Evolutionary conservation across 2,797 vertebrate species (phyloP).

Genomic region (Luscinia megarhynchos): DNA sequence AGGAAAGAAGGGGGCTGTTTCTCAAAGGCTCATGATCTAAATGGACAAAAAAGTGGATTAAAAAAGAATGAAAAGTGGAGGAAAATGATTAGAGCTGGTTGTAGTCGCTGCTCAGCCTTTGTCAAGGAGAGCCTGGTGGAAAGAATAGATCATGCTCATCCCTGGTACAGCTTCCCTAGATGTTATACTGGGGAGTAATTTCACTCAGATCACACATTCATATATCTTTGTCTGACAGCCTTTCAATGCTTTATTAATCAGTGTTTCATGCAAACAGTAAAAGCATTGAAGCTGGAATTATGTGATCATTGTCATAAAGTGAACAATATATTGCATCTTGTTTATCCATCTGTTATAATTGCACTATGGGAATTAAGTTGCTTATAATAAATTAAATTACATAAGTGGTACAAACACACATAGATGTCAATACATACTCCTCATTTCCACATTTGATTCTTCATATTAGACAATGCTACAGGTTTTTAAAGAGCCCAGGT

Average conservation of each 20-base stretch:
- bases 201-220: background rate
- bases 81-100: background rate
- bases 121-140: background rate
- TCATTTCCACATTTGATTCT: background rate
- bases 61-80: background rate
- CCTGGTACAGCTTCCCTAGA: background rate
- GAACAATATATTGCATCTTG: conserved; percentile 59
- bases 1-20: background rate
- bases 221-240: background rate
- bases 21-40: background rate
- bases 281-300: conserved; percentile 56
- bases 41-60: background rate
- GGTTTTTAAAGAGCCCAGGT: background rate
- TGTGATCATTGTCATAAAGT: conserved; percentile 47
- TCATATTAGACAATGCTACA: background rate
- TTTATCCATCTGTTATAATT: conserved; percentile 65
- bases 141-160: background rate
- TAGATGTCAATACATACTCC: conserved; percentile 11
- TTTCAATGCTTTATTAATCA: conserved; percentile 42
- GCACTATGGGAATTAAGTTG: conserved; percentile 39
- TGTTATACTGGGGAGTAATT: background rate
- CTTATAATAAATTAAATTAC: conserved; percentile 50
- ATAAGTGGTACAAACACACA: conserved; percentile 16
- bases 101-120: background rate
- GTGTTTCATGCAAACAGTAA: conserved; percentile 49